Base-by-base conservation (phyloP, 1,140 invertebrate genomes). In the Pantala flavescens region DNA sequence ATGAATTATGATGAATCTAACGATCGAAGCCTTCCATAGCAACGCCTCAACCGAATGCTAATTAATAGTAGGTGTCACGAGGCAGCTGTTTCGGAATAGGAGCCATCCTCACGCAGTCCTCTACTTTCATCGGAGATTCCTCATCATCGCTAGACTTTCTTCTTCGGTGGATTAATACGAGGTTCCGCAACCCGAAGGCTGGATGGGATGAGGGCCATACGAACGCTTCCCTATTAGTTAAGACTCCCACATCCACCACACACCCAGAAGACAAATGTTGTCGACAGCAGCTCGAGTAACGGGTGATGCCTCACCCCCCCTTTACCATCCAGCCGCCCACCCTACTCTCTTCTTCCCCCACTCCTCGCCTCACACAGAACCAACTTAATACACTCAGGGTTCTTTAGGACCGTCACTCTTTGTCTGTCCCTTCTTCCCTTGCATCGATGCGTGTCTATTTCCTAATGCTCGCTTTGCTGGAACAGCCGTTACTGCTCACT, bases 251-350 rank as follows among this genome's bases (percentile, higher is more conserved):
- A 63, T 63, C 49, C 49, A 63, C 49, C 49, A 21, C n/a, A 63
- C 49, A 63, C 49, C 49, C 49, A 63, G 49, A 63, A 63, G 49
- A 63, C 49, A 63, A 63, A 63, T 63, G 49, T 63, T 63, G 49
- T 63, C 49, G 49, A 63, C 49, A 21, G 49, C 49, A 63, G 49
- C 49, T 63, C 16, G 49, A 63, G 49, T 63, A 63, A 63, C 49
- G 49, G 49, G 49, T 63, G 49, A 63, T 63, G 49, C 49, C 49
- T 63, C 49, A 63, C n/a, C 49, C 49, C 49, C n/a, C 12, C 49
- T 21, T 63, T 21, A 12, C 49, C 49, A 5, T 12, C n/a, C 49
- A 19, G 3, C 16, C 14, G 3, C 12, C 49, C 12, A 7, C 12
- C 49, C 5, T 19, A 3, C 49, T 63, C 49, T 1, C 49, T 21